Conservation (phyloP, 2,797 vertebrate species). For the Rhodeus uyekii region DNA sequence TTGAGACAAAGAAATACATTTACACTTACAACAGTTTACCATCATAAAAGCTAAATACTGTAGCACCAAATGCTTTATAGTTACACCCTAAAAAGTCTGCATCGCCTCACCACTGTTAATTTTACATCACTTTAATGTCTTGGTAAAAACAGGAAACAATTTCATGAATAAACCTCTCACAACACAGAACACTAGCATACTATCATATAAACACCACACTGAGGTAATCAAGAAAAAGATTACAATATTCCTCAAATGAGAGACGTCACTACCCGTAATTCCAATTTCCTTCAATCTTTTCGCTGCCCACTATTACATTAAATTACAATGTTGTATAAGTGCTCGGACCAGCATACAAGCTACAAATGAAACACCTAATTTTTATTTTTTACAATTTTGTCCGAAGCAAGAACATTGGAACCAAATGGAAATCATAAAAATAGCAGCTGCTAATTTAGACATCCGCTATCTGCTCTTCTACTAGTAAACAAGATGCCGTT, state of each 20-base stretch:
- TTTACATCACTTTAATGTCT: not conserved
- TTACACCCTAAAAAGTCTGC: not conserved
- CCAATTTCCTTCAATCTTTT: slow-evolving; percentile 17
- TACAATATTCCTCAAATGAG: slow-evolving; percentile 25
- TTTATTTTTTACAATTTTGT: not conserved
- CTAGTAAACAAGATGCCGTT: not conserved
- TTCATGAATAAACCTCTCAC: not conserved
- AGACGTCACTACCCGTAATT: not conserved
- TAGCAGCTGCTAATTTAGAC: not conserved
- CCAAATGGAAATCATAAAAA: not conserved
- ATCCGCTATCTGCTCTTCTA: not conserved
- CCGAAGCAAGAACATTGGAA: slow-evolving; percentile 6
- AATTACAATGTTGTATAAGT: slow-evolving; percentile 19
- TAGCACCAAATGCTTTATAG: not conserved
- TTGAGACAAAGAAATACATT: not conserved
- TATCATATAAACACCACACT: not conserved
- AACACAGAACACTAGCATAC: not conserved
- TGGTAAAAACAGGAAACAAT: not conserved
- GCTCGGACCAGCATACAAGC: not conserved
- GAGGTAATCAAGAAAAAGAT: slow-evolving; percentile 18
- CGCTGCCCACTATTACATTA: not conserved
- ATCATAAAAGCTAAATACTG: not conserved
- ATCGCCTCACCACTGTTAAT: not conserved
- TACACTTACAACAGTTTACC: too few relatives aligned
- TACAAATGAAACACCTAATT: slow-evolving; percentile 3